Evolutionary conservation across 1,140 invertebrate species (phyloP).

Genomic region (Polypedilum vanderplanki): DNA sequence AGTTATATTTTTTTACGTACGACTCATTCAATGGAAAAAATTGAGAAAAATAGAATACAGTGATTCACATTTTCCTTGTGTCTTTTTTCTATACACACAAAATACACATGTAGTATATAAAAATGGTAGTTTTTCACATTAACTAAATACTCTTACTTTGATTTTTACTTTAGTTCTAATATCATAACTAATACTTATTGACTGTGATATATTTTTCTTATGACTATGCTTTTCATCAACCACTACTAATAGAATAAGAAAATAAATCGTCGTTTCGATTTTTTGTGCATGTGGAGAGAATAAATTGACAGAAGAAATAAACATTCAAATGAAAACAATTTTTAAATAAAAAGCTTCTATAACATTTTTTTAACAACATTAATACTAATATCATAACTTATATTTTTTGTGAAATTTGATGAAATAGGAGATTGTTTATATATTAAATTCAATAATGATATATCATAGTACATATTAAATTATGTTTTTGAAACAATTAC

Average conservation of each 20-base stretch:
- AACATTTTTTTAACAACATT: too few species aligned
- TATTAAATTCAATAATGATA: too few species aligned
- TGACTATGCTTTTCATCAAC: not conserved
- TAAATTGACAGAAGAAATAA: not conserved
- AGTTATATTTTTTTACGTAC: not conserved
- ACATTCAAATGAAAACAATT: not conserved
- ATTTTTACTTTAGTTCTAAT: not conserved
- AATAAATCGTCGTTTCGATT: not conserved
- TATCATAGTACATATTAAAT: too few species aligned
- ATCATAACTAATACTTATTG: not conserved
- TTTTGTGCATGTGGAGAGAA: not conserved
- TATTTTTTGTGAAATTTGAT: too few species aligned
- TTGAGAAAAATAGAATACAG: not conserved
- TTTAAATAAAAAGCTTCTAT: not conserved
- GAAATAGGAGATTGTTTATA: too few species aligned
- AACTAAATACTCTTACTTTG: not conserved
- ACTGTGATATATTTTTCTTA: not conserved
- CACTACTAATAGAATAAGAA: not conserved
- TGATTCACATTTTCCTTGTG: not conserved
- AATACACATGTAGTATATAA: not conserved
- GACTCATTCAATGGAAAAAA: slow-evolving; percentile 3
- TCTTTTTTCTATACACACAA: not conserved
- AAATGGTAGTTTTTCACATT: not conserved
- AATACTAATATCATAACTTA: too few species aligned
- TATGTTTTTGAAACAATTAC: too few species aligned